Conservation (phyloP, 2,113 vertebrate species). For the Aspiorhynchus laticeps region DNA sequence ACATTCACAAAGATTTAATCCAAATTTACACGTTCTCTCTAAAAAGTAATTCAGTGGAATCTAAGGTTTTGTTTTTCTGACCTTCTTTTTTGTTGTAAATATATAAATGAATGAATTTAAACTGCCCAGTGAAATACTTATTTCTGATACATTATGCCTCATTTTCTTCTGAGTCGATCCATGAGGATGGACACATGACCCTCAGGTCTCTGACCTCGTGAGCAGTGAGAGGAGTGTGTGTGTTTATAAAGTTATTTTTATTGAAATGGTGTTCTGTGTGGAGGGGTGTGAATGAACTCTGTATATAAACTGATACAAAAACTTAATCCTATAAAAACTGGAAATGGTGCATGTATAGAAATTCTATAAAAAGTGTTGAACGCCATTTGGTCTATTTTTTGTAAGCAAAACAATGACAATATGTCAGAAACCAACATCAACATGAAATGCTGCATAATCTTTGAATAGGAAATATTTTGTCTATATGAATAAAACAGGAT, state of each 20-base stretch:
- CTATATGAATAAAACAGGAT: background rate
- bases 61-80: background rate
- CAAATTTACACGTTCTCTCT: background rate
- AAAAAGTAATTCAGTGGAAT: background rate
- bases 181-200: background rate
- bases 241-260: background rate
- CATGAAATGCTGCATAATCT: background rate
- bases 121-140: background rate
- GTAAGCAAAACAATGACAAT: background rate
- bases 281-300: constrained; percentile 13
- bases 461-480: background rate
- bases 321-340: background rate
- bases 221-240: background rate
- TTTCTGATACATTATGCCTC: background rate
- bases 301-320: constrained; percentile 3
- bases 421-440: background rate
- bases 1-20: background rate
- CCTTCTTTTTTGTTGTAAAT: background rate
- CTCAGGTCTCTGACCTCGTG: background rate
- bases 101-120: background rate
- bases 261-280: background rate
- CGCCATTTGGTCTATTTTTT: background rate
- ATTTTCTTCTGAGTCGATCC: background rate
- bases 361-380: background rate
- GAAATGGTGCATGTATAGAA: background rate